Conservation (phyloP, 2,888 invertebrate species). For the Machimus rusticus region DNA sequence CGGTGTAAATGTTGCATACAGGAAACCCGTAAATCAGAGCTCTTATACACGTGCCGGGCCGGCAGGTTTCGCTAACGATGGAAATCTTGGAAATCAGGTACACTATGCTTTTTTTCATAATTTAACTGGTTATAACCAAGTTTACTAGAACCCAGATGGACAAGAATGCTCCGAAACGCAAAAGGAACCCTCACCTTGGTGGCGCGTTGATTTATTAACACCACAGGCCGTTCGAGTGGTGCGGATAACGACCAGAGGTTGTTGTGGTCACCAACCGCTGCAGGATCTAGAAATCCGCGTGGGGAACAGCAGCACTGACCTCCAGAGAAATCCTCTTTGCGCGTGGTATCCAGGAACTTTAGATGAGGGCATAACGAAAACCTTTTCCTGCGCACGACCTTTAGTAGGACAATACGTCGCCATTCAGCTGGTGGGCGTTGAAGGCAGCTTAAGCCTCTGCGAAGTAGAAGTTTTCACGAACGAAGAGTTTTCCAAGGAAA, state of each 20-base stretch:
- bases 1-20: conserved; percentile 86
- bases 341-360: conserved; percentile 94
- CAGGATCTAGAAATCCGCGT: conserved; percentile 89
- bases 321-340: conserved; percentile 88
- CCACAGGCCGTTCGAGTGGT: conserved; percentile 87
- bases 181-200: conserved; percentile 90
- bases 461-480: conserved; percentile 93
- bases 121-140: conserved; percentile 48
- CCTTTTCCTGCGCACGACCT: conserved; percentile 85
- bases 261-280: conserved; percentile 82
- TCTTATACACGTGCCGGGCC: conserved; percentile 85
- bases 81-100: conserved; percentile 73
- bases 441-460: conserved; percentile 87
- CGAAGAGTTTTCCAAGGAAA: conserved; percentile 87
- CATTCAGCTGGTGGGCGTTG: conserved; percentile 88
- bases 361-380: conserved; percentile 92
- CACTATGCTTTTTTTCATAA: neutral
- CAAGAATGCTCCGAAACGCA: conserved; percentile 89
- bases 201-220: conserved; percentile 86
- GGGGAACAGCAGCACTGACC: conserved; percentile 87
- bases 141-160: conserved; percentile 84
- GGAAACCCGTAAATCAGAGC: conserved; percentile 90
- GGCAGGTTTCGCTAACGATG: conserved; percentile 86
- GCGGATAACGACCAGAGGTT: conserved; percentile 76
- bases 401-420: conserved; percentile 87